These are phyloP conservation scores for Apis laboriosa DNA, from an alignment of 1,140 invertebrate genomes.

Conservation along the genomic window DNA sequence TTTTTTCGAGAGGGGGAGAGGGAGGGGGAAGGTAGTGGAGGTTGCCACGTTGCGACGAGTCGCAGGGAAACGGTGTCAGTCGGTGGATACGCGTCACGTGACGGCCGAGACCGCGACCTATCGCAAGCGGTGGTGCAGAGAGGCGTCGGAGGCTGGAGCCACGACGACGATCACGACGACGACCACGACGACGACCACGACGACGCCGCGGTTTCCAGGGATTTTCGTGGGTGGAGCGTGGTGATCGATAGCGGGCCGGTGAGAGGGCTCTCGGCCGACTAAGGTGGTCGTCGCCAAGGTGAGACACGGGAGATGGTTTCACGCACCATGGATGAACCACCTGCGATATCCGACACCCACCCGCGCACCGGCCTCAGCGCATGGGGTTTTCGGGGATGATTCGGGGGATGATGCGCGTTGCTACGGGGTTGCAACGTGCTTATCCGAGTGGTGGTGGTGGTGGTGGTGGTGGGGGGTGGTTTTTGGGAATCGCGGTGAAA, in stretches of 20 bases:
- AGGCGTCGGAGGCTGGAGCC: background rate
- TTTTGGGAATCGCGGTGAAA: background rate
- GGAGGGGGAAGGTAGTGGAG: background rate
- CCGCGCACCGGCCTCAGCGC: background rate
- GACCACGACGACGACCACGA: background rate
- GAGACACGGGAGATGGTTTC: background rate
- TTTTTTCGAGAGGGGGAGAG: too few relatives aligned
- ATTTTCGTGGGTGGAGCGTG: conserved; percentile 25
- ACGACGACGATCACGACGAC: background rate
- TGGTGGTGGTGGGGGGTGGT: background rate
- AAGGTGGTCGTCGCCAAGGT: background rate
- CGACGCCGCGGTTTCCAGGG: background rate
- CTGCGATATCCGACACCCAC: background rate
- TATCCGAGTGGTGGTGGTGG: too few relatives aligned
- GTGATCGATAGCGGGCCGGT: conserved; percentile 15
- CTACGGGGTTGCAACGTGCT: background rate
- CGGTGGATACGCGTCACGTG: conserved; percentile 47
- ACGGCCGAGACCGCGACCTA: conserved; percentile 34
- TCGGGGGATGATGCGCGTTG: conserved; percentile 6
- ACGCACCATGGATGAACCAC: background rate
- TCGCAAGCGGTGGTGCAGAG: background rate
- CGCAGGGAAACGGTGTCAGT: background rate
- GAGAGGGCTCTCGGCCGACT: background rate
- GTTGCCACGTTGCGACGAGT: background rate
- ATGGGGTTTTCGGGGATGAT: conserved; percentile 16